Evolutionary conservation across 2,888 invertebrate species (phyloP), one percentile per base, ranked within the genome.

Genomic region (Cylloceria caligata): DNA sequence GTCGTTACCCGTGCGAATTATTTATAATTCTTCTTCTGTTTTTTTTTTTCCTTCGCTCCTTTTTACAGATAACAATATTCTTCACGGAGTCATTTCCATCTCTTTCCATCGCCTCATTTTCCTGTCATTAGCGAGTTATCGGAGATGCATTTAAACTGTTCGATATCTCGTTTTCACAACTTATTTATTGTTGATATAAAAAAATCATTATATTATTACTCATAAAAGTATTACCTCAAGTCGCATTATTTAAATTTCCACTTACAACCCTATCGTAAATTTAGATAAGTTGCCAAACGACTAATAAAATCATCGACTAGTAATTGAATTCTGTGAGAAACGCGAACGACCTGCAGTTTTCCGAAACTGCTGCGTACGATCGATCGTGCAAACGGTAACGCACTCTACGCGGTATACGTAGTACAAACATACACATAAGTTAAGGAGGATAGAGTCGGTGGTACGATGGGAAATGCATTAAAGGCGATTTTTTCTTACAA

Each of bases 351-450:
- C 71, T 49, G 34, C 60, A 60, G 60, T 60, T 60, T 60, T 16
- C 60, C 60, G 60, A 60, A 60, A 60, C 60, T 7, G 60, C 60
- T 60, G 60, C 60, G 60, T 34, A 1, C 34, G 77, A 83, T 83
- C 83, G 80, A 83, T 83, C 80, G 83, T 71, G 49, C 74, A 77
- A 83, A 83, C 42, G 55, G 69, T 55, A 57, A 57, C 39, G 55
- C 69, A 42, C 64, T 42, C n/a, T 42, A 64, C 64, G 64, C 39
- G 16, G 21, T 64, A 13, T 42, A 42, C 42, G 42, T 39, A n/a
- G 24, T 64, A 64, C 60, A 55, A 27, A 55, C 55, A 34, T 34
- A 60, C 19, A n/a, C n/a, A 9, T 7, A 36, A 60, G 16, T 36
- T 60, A 0, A 34, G 16, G 60, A 24, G 16, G 30, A 6, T 5